A percentile compares a stretch with the other conserved stretches of the same genome.
phyloP scores from a whole-genome alignment of 2,113 vertebrate genomes.

The Coturnix japonica region DNA sequence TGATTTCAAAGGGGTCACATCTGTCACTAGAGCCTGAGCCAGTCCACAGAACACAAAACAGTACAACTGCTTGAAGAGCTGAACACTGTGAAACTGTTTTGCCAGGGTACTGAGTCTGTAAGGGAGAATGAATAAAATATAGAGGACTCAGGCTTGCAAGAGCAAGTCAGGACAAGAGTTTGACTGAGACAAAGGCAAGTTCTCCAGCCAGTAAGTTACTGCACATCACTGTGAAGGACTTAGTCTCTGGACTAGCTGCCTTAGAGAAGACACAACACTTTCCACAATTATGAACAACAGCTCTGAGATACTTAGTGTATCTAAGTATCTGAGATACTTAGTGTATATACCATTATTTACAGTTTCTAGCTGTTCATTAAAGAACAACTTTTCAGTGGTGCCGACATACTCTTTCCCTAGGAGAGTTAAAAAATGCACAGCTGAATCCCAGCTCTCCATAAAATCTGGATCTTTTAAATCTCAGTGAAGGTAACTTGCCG shows the following conservation, averaged over 20 bases:
- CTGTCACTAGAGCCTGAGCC: conserved; percentile 67
- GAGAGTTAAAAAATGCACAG: background rate
- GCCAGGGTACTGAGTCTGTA: conserved; percentile 59
- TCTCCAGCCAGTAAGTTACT: conserved; percentile 14
- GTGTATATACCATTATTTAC: background rate
- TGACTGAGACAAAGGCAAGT: conserved; percentile 40
- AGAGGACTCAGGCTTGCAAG: conserved; percentile 39
- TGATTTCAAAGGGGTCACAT: conserved; percentile 54
- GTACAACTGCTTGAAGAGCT: conserved; percentile 69
- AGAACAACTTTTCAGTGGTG: background rate
- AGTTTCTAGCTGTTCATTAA: background rate
- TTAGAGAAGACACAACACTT: background rate
- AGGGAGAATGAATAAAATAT: conserved; percentile 61
- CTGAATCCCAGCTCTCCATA: background rate
- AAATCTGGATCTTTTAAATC: background rate
- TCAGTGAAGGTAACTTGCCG: background rate
- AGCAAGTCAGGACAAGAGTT: conserved; percentile 61
- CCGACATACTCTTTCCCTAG: background rate
- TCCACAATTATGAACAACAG: background rate
- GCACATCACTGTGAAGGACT: background rate
- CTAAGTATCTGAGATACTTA: too few relatives aligned
- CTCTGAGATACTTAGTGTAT: background rate
- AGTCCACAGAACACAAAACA: conserved; percentile 70
- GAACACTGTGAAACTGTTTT: conserved; percentile 75
- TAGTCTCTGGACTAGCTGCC: background rate